Evolutionary conservation across 2,888 invertebrate genomes (phyloP).

Genomic region (Furcula furcula): DNA sequence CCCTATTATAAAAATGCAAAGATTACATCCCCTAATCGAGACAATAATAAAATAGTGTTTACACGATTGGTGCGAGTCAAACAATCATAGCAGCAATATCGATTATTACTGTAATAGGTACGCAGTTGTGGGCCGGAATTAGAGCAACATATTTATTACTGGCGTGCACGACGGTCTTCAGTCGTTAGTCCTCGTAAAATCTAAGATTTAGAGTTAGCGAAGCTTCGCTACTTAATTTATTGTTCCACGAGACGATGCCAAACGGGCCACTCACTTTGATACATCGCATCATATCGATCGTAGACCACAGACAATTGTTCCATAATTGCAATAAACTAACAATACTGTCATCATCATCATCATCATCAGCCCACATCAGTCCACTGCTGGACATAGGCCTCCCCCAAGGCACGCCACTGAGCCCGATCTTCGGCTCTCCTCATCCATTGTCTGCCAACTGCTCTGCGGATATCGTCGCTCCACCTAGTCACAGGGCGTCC

Average conservation of each 20-base stretch:
- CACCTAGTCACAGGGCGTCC: too few relatives aligned
- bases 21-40: conserved; percentile 8
- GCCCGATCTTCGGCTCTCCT: too few relatives aligned
- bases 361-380: too few relatives aligned
- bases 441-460: too few relatives aligned
- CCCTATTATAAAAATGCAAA: conserved; percentile 10
- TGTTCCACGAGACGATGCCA: conserved; percentile 35
- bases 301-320: conserved; percentile 18
- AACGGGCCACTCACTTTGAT: conserved; percentile 28
- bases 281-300: too few relatives aligned
- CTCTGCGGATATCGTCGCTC: too few relatives aligned
- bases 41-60: conserved; percentile 17
- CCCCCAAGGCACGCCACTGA: too few relatives aligned
- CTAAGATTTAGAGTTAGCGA: conserved; percentile 43
- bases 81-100: conserved; percentile 24
- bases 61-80: conserved; percentile 15
- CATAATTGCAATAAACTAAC: conserved; percentile 14
- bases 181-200: conserved; percentile 52
- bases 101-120: conserved; percentile 20
- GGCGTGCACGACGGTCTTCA: conserved; percentile 47
- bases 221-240: conserved; percentile 38
- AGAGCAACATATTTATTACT: conserved; percentile 59
- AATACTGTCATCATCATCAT: too few relatives aligned
- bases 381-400: too few relatives aligned
- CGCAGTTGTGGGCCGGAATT: conserved; percentile 39